These are phyloP conservation scores for Arctia plantaginis DNA, from an alignment of 2,888 invertebrate genomes.

Conservation along the genomic window DNA sequence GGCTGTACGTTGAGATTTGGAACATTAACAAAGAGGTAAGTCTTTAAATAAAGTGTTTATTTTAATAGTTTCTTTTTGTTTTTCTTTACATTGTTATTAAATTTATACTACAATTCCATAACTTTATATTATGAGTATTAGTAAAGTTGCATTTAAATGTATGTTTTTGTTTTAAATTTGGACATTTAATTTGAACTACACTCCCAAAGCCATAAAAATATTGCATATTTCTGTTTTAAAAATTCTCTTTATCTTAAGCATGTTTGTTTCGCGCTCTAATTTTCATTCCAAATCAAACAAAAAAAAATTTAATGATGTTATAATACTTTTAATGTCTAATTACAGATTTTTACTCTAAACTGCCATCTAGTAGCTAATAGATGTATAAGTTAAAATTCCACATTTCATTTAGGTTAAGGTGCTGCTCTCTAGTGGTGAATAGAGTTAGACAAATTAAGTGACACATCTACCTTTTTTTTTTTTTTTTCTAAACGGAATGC, in stretches of 20 bases:
- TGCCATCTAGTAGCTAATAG: constrained; percentile 19
- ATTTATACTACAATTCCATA: not conserved
- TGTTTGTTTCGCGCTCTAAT: not conserved
- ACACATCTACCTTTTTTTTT: too few species aligned
- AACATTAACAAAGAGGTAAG: constrained; percentile 27
- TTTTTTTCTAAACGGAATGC: too few species aligned
- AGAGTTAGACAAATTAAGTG: constrained; percentile 13
- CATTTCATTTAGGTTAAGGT: constrained; percentile 6
- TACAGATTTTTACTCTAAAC: not conserved
- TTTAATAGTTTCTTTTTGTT: not conserved
- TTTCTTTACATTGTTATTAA: not conserved
- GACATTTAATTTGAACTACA: not conserved
- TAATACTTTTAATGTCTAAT: not conserved
- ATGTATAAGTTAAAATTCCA: not conserved
- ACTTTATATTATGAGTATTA: not conserved
- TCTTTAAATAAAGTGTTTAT: not conserved
- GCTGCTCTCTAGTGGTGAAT: constrained; percentile 47
- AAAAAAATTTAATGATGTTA: not conserved
- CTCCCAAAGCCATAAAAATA: not conserved
- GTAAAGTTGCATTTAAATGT: not conserved
- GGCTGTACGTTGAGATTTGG: constrained; percentile 32
- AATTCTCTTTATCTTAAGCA: not conserved
- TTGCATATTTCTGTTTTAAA: not conserved
- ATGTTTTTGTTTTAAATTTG: not conserved
- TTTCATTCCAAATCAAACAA: not conserved